Evolutionary conservation across 1,140 invertebrate species (phyloP), one percentile per base, ranked within the genome.

Genomic region (Tetragonula clypearis): DNA sequence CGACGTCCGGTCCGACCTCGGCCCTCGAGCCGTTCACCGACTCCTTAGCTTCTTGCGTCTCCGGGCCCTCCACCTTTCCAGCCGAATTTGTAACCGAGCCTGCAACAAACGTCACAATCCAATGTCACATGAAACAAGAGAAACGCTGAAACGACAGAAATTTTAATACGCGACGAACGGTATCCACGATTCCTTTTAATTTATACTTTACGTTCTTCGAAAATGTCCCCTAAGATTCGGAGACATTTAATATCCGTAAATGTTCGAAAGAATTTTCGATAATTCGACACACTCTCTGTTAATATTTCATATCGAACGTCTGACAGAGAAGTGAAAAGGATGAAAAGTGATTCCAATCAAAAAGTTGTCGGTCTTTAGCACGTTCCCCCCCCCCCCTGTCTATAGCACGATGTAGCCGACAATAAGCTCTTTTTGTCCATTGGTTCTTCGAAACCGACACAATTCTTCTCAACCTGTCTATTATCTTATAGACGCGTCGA

Each of bases 11-110:
- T 88, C 90, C 90, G 79, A 93, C 93, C 88, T 93, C 92, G 82
- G 92, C 90, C 91, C 92, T 92, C 90, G 94, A 93, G 92, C 93
- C 94, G 91, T 92, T 94, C 88, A 88, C 92, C 93, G 94, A 95
- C 94, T 95, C 93, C 90, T 90, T 93, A 87, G 91, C 90, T 90
- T 91, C 92, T 92, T 87, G 92, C 83, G 92, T 93, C 92, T 93
- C 94, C 90, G 92, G 94, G 93, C 95, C 94, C 94, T 95, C 94
- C 95, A 95, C 94, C 93, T 95, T 94, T 95, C 92, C 92, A 93
- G 92, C 87, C 92, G 92, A 94, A 89, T 93, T 92, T 90, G 91
- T 88, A 94, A 94, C 93, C 92, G 92, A 93, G 91, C 87, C 94
- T 94, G 86, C 35, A 53, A 5, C 15, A 55, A 8, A 19, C 8